Evolutionary conservation across 2,113 vertebrate species (phyloP), one percentile per base, ranked within the genome.

Genomic region (Clupea harengus): DNA sequence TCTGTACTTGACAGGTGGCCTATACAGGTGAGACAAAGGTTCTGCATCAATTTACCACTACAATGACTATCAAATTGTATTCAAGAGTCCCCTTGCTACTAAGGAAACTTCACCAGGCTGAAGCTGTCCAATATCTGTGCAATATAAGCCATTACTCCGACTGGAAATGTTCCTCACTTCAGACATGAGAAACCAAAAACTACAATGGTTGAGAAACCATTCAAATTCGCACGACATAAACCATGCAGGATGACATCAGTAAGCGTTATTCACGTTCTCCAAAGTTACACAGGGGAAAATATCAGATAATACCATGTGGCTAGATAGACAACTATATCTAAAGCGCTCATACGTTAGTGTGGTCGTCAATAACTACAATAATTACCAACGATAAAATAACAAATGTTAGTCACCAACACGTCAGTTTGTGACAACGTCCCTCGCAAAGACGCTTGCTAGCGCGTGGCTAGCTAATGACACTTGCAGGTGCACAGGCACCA

Each of bases 1-100:
- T 78, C 72, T 78, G 72, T 39, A 78, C 13, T 78, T 78, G 72
- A 78, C 72, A 78, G 72, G 72, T 78, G 72, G 72, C 72, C 28
- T 15, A 78, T 10, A 15, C 72, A 15, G 32, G 72, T 78, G 72
- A 32, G 28, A 78, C 72, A 78, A 78, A 44, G 72, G 72, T 78
- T 10, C 72, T 78, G 25, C 28, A 78, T 78, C 72, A 78, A 78
- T 78, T 39, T 78, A 78, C 28, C 72, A 78, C 72, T 32, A 72
- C 72, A 78, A 32, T 78, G 32, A 5, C 72, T 78, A 78, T 78
- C 72, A 78, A 17, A 78, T 78, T 78, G 32, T 32, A 5, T 17
- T 17, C 72, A 78, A 78, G 18, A 60, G 54, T 22, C 72, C 17
- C 28, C 28, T 78, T 32, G 28, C 39, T 44, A 17, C 25, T 5